Evolutionary conservation across 2,888 invertebrate genomes (phyloP), one percentile per base, ranked within the genome.

Genomic region (Chesias legatella): DNA sequence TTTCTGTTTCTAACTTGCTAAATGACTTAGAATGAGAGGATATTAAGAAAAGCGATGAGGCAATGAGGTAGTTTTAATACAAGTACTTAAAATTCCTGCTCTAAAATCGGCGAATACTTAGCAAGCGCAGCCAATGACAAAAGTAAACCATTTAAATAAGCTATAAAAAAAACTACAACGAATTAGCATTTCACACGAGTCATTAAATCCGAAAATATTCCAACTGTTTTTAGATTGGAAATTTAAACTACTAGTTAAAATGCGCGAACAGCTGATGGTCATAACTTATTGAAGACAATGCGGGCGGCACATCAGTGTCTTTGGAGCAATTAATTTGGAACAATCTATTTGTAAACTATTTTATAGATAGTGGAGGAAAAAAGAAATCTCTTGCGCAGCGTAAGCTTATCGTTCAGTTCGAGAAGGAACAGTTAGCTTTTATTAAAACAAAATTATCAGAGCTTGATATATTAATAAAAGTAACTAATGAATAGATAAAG

Each of bases 271-370:
- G 72, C 78, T 80, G 79, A 63, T 51, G 30, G 45, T 53, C 27
- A 74, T 80, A 73, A 67, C 58, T 79, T 60, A 59, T 42, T 27
- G 13, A 40, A 48, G 53, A 63, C 66, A 62, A 65, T 67, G 56
- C 56, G 58, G 43, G 45, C 44, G 5, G 26, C 22, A 37, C 58
- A 60, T 63, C 58, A 67, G 70, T 58, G 65, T 67, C 67, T 48
- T 30, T 28, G 35, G 48, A 52, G 50, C 64, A 65, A 73, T 75
- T 70, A 67, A 73, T 74, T 67, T 58, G 44, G 29, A 40, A 49
- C 63, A 59, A 67, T 68, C 54, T 67, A 57, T 65, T 61, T 52
- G 48, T 51, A 45, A 56, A 47, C 46, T 43, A 30, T 22, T 33
- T 33, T 47, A 35, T 22, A 28, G 3, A 22, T 22, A 3, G 13